These are phyloP conservation scores for Nomia melanderi DNA, from an alignment of 1,140 invertebrate species.

Conservation along the genomic window DNA sequence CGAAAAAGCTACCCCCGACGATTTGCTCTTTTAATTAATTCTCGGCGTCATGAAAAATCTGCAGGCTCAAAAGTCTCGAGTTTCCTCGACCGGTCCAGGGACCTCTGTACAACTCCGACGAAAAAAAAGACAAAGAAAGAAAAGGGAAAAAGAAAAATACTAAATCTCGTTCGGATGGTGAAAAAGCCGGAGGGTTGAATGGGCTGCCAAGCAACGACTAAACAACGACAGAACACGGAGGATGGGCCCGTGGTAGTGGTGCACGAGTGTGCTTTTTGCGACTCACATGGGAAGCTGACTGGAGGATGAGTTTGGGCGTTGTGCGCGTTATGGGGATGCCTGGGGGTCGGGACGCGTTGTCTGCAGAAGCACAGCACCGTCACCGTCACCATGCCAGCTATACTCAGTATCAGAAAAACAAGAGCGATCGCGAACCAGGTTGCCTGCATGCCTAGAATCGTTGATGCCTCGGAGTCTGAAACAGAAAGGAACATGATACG, in stretches of 20 bases:
- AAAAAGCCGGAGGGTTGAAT: background rate
- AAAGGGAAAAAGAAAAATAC: too few species aligned
- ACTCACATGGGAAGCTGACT: slow-evolving; percentile 79
- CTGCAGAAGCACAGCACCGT: slow-evolving; percentile 88
- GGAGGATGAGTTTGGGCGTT: slow-evolving; percentile 78
- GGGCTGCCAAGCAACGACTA: slow-evolving; percentile 26
- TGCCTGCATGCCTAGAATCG: slow-evolving; percentile 88
- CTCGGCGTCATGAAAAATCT: background rate
- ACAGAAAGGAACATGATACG: slow-evolving; percentile 49
- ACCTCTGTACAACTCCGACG: background rate
- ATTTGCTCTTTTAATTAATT: too few species aligned
- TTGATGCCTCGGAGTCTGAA: slow-evolving; percentile 87
- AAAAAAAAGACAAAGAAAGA: too few species aligned
- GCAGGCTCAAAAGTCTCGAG: background rate
- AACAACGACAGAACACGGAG: slow-evolving; percentile 34
- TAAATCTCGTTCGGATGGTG: background rate
- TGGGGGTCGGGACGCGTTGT: slow-evolving; percentile 81
- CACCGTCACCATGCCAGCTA: slow-evolving; percentile 85
- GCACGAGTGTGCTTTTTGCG: slow-evolving; percentile 53
- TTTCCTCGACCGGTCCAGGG: background rate
- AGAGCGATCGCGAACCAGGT: slow-evolving; percentile 88
- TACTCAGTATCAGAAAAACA: slow-evolving; percentile 85
- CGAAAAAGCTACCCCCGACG: too few species aligned
- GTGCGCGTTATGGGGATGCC: slow-evolving; percentile 81
- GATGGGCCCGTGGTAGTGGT: slow-evolving; percentile 28